phyloP scores from a whole-genome alignment of 2,888 invertebrate genomes.

The Rotaria sp. region DNA sequence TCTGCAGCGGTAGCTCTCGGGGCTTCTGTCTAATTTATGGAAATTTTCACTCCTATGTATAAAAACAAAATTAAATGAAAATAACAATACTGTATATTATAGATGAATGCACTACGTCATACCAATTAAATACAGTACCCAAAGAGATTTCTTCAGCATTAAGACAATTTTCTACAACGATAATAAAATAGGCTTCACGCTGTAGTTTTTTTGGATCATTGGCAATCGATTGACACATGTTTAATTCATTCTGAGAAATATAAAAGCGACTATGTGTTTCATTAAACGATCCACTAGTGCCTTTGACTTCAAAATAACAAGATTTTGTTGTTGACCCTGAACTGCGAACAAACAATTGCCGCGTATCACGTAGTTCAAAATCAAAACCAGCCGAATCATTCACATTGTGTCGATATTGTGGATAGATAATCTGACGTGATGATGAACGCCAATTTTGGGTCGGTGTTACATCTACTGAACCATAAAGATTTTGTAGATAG shows the following conservation, averaged over 20 bases:
- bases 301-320: conserved; percentile 36
- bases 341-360: neutral
- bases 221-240: neutral
- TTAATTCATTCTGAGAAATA: conserved; percentile 32
- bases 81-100: too few relatives aligned
- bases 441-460: conserved; percentile 31
- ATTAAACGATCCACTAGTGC: conserved; percentile 7
- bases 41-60: too few relatives aligned
- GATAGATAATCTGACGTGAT: neutral
- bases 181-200: conserved; percentile 29
- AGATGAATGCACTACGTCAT: neutral
- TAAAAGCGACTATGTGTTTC: conserved; percentile 23
- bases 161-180: conserved; percentile 19
- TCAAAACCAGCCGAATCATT: conserved; percentile 32
- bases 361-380: conserved; percentile 12
- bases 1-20: too few relatives aligned
- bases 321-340: neutral
- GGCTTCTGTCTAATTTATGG: too few relatives aligned
- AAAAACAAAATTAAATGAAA: too few relatives aligned
- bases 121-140: conserved; percentile 30
- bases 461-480: neutral
- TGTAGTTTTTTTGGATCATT: neutral
- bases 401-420: neutral
- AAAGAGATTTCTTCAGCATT: conserved; percentile 4
- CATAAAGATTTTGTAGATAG: conserved; percentile 29